These are phyloP conservation scores for Cygnus buccinator DNA, from an alignment of 2,113 vertebrate genomes.

Conservation along the genomic window DNA sequence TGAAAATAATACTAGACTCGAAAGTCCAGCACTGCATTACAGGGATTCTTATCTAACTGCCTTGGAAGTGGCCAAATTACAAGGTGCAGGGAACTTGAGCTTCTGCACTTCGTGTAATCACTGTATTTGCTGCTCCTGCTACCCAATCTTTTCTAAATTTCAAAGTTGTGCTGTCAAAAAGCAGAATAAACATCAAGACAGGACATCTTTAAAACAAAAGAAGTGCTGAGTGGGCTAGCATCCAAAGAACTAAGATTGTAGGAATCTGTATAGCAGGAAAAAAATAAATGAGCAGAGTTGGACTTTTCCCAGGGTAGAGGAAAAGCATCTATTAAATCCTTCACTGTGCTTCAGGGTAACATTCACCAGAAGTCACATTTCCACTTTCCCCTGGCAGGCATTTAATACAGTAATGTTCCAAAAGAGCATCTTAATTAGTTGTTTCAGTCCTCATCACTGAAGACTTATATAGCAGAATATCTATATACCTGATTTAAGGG, in stretches of 20 bases:
- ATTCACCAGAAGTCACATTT: neutral
- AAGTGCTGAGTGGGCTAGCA: conserved; percentile 13
- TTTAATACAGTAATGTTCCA: neutral
- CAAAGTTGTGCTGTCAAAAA: neutral
- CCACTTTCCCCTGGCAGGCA: neutral
- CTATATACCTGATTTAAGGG: neutral
- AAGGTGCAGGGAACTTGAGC: neutral
- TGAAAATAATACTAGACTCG: neutral
- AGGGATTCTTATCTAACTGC: neutral
- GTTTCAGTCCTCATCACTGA: neutral
- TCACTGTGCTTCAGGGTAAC: neutral
- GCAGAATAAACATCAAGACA: conserved; percentile 28
- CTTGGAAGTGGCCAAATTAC: conserved; percentile 40
- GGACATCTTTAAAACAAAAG: conserved; percentile 1
- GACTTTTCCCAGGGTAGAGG: neutral
- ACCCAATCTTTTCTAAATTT: conserved; percentile 12
- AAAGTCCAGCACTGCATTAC: neutral
- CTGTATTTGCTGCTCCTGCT: conserved; percentile 1
- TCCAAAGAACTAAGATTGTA: conserved; percentile 39
- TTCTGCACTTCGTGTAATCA: neutral
- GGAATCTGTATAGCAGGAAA: neutral
- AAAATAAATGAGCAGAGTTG: conserved; percentile 6
- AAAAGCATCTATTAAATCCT: conserved; percentile 13
- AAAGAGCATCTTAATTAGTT: neutral
- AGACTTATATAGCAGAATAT: neutral